Evolutionary conservation across 64 coral and sea anemone genomes (phyloP).

Genomic region (Platygyra sinensis): DNA sequence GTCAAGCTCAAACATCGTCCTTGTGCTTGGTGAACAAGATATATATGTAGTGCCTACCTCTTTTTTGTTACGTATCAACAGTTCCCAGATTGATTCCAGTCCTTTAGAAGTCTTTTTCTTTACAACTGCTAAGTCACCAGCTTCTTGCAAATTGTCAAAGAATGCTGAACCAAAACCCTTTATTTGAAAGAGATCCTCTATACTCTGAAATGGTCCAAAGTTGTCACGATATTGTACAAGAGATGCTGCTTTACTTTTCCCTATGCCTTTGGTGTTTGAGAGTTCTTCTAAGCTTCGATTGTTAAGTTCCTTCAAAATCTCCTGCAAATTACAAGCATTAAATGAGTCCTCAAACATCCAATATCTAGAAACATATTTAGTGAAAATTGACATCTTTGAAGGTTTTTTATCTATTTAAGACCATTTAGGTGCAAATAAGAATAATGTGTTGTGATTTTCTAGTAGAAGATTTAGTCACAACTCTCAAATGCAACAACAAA

Average conservation of each 20-base stretch:
- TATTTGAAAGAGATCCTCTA: slow-evolving; percentile 36
- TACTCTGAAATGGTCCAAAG: slow-evolving; percentile 34
- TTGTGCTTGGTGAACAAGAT: too few species aligned
- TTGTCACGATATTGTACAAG: slow-evolving; percentile 42
- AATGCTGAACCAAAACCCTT: slow-evolving; percentile 67
- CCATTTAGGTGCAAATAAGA: too few species aligned
- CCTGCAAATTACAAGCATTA: slow-evolving; percentile 4
- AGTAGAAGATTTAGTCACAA: too few species aligned
- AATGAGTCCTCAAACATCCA: too few species aligned
- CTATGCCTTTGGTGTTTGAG: slow-evolving; percentile 64
- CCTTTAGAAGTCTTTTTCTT: slow-evolving; percentile 59
- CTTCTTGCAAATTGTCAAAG: slow-evolving; percentile 45
- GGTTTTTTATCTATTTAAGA: too few species aligned
- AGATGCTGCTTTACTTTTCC: slow-evolving; percentile 57
- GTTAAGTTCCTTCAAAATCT: slow-evolving; percentile 51
- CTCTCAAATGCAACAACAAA: too few species aligned
- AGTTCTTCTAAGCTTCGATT: slow-evolving; percentile 50
- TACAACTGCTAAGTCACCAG: slow-evolving; percentile 35
- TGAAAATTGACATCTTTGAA: too few species aligned
- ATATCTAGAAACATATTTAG: too few species aligned
- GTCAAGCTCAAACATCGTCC: background rate
- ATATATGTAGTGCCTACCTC: background rate
- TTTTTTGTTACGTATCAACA: background rate
- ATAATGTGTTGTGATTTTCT: too few species aligned
- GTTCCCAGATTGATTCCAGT: slow-evolving; percentile 26